Base-by-base conservation (phyloP, 2,113 vertebrate species). In the Synchiropus splendidus region DNA sequence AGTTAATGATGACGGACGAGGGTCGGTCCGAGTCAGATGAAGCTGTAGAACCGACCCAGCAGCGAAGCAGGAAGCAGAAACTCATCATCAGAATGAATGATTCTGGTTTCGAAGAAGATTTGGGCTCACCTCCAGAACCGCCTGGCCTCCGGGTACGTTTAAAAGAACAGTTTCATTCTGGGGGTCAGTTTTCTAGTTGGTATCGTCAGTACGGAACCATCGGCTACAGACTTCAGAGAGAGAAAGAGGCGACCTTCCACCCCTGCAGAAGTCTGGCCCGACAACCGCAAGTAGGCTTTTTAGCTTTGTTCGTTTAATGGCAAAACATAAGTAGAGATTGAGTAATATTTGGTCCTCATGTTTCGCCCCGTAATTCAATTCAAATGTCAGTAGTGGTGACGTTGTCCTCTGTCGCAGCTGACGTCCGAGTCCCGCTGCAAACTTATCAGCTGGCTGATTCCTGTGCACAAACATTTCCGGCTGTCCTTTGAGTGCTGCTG, bases 391-490 rank as follows among this genome's bases (percentile, higher is more conserved):
- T 27, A 4, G 21, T 27, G 21, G 11, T 39, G 6, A 18, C 3
- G 9, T 3, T 36, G 36, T 4, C 37, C 4, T 38, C 39, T 48
- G 17, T 6, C 31, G 34, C 71, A 98, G 94, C 75, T 98, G 47
- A 91, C 87, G 0, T 78, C 91, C 9, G 90, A 93, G 30, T 81
- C 87, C 1, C 87, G 94, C 35, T 93, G 93, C 64, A 89, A 81
- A 9, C 83, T 98, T 31, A 78, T 98, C 48, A 93, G 92, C 80
- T 98, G 94, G 94, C 87, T 98, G 32, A 89, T 95, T 42, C 84
- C 88, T 0, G 89, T 96, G 9, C 85, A 88, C 73, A 88, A 83
- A 59, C 81, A 90, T 10, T 86, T 96, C 45, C 72, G 56, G 2
- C 62, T 94, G 35, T 92, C 89, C 14, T 94, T 98, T 12, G 93